A percentile compares a stretch with the other conserved stretches of the same genome.
Evolutionary conservation across 1,140 invertebrate species (phyloP).

Genomic region (Chironomus striatipennis): DNA sequence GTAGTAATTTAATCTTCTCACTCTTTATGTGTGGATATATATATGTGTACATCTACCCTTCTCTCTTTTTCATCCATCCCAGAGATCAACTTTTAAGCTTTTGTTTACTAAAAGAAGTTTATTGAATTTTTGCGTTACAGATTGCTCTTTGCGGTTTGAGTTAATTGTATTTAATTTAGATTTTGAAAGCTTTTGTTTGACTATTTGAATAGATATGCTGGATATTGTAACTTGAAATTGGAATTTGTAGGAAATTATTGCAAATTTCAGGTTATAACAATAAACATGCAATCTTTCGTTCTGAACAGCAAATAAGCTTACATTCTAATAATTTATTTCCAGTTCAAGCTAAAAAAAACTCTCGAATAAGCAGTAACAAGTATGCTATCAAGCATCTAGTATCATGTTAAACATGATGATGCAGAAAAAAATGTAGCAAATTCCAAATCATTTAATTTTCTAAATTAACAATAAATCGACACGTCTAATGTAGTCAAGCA

Average conservation of each 20-base stretch:
- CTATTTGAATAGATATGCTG: too few species aligned
- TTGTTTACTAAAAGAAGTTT: not conserved
- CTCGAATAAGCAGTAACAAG: too few species aligned
- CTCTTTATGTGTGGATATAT: too few species aligned
- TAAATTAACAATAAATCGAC: not conserved
- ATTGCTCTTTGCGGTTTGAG: not conserved
- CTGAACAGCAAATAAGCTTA: too few species aligned
- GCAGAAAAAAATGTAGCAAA: not conserved
- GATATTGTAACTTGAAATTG: too few species aligned
- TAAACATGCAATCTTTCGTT: too few species aligned
- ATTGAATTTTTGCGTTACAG: not conserved
- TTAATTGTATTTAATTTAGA: too few species aligned
- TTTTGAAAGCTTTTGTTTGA: too few species aligned
- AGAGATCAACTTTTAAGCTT: not conserved
- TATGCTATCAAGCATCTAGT: not conserved
- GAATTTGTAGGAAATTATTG: too few species aligned
- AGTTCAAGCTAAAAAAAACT: too few species aligned
- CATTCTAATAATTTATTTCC: too few species aligned
- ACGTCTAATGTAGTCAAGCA: not conserved
- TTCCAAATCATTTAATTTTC: not conserved
- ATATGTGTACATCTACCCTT: not conserved
- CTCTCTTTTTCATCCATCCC: not conserved
- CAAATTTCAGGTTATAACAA: too few species aligned
- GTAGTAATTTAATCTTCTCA: not conserved
- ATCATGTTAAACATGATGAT: not conserved